These are phyloP conservation scores for Felis chaus DNA, from an alignment of 2,113 vertebrate species.

Conservation along the genomic window DNA sequence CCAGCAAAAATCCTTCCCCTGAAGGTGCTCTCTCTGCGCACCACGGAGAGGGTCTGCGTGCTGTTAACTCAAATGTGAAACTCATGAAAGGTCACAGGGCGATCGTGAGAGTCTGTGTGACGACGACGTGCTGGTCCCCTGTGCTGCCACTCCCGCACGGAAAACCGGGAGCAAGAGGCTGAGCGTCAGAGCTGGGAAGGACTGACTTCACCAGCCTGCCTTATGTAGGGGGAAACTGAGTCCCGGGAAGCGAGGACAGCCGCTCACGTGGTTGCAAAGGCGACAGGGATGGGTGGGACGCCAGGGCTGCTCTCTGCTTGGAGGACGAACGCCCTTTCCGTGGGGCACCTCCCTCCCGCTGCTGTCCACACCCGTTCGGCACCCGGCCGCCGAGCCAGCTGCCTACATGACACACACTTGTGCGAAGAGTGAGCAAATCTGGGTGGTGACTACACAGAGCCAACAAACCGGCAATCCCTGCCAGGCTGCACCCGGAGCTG, in stretches of 20 bases:
- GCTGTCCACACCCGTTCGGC: background rate
- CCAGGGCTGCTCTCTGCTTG: background rate
- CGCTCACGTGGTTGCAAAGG: accelerated
- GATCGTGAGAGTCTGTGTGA: background rate
- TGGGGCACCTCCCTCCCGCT: too few relatives aligned
- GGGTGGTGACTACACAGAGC: accelerated
- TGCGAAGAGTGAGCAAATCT: accelerated
- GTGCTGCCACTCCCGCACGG: background rate
- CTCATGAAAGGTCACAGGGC: background rate
- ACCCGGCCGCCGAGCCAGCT: accelerated
- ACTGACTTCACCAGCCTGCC: too few relatives aligned
- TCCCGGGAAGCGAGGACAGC: background rate
- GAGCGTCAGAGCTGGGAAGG: accelerated
- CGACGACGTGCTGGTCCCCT: background rate
- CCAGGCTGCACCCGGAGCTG: accelerated
- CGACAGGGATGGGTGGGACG: accelerated
- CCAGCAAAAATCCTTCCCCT: background rate
- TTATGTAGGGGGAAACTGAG: background rate
- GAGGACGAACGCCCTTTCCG: background rate
- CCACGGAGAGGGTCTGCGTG: background rate
- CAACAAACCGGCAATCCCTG: too few relatives aligned
- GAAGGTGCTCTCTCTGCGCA: background rate
- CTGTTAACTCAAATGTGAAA: background rate
- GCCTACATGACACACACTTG: background rate
- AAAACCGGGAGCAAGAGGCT: background rate